A percentile compares a stretch with the other conserved stretches of the same genome.
Evolutionary conservation across 2,888 invertebrate species (phyloP).

Genomic region (Aspidiotus destructor): DNA sequence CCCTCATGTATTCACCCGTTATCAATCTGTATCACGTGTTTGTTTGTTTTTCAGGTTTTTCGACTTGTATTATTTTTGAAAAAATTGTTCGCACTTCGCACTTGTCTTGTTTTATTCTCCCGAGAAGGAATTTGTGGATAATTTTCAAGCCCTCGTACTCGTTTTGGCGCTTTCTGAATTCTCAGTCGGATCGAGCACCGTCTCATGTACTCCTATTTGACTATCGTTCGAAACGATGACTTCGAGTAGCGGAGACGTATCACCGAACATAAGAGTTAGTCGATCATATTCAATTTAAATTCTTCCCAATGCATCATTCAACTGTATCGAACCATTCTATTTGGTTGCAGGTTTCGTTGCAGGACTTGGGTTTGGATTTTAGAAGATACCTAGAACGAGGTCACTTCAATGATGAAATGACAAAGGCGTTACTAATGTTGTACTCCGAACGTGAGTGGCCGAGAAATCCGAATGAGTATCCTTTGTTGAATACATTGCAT

Average conservation of each 20-base stretch:
- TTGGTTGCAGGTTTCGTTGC: neutral
- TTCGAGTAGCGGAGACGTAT: conserved; percentile 7
- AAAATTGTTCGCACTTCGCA: too few species aligned
- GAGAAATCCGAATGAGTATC: conserved; percentile 27
- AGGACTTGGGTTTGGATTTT: conserved; percentile 24
- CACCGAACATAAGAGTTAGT: conserved; percentile 16
- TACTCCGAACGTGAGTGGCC: conserved; percentile 30
- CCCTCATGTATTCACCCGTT: too few species aligned
- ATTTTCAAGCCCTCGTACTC: too few species aligned
- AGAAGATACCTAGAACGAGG: conserved; percentile 23
- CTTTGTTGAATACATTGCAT: neutral
- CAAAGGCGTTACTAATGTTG: conserved; percentile 4
- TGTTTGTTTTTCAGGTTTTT: too few species aligned
- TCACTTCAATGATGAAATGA: conserved; percentile 22
- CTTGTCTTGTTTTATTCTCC: too few species aligned
- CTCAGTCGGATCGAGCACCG: too few species aligned
- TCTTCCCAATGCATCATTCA: neutral
- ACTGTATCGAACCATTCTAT: neutral
- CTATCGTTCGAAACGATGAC: conserved; percentile 5
- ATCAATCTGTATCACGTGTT: too few species aligned
- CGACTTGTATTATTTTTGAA: too few species aligned
- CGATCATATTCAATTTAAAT: neutral
- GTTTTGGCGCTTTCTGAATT: too few species aligned
- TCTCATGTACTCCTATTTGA: too few species aligned
- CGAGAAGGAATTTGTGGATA: too few species aligned